These are phyloP conservation scores for Antheraea assamensis DNA, from an alignment of 2,888 invertebrate genomes.

Conservation along the genomic window DNA sequence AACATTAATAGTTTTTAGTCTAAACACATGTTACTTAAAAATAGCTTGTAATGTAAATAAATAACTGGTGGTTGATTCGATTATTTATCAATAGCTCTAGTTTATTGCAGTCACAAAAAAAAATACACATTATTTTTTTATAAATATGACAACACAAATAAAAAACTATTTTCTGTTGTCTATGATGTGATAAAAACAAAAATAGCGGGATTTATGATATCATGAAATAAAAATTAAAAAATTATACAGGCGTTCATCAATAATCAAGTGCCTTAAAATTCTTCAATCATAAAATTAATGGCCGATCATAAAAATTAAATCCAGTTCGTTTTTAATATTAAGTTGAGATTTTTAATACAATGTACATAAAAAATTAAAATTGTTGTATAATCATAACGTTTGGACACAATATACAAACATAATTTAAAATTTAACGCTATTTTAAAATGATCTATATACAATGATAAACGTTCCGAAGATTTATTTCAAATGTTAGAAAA, in stretches of 20 bases:
- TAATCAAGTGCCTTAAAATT: background rate
- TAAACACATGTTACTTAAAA: background rate
- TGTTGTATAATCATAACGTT: conserved; percentile 20
- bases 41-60: background rate
- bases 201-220: background rate
- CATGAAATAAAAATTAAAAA: background rate
- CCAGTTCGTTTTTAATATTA: background rate
- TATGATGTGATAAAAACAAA: background rate
- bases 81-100: background rate
- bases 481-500: background rate
- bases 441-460: conserved; percentile 21
- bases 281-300: conserved; percentile 9
- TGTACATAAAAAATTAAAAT: background rate
- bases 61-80: background rate
- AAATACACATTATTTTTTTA: background rate
- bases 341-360: conserved; percentile 8
- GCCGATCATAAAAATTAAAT: background rate
- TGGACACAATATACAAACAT: conserved; percentile 23
- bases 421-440: conserved; percentile 28
- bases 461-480: background rate
- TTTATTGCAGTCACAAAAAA: background rate
- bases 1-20: background rate
- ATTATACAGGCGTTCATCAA: background rate
- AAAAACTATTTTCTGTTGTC: background rate
- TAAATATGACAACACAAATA: background rate